Evolutionary conservation across 1,140 invertebrate species (phyloP), one percentile per base, ranked within the genome.

Genomic region (Eubasilissa regina): DNA sequence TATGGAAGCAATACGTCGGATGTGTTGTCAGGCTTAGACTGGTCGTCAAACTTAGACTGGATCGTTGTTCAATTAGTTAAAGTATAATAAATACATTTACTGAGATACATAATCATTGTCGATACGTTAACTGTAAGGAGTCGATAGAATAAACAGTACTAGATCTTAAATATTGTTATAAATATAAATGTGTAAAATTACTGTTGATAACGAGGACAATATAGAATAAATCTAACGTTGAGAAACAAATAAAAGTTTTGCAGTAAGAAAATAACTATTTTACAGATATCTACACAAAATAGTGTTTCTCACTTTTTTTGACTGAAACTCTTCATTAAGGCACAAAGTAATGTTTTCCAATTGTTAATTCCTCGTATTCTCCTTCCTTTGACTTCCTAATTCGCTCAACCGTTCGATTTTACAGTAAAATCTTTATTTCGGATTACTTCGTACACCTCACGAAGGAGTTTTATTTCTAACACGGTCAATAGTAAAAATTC

Each of bases 61-160:
- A 79, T 79, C 70, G 78, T 77, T 68, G 68, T 82, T 82, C 81
- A 82, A 82, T 82, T 82, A 82, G 81, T 82, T 79, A 82, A 79
- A 55, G 44, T 64, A 35, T 73, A 81, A 81, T 68, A 64, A 73
- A 77, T 79, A 74, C 70, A 75, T 35, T 35, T 35, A 77, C 15
- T 19, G 51, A 70, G 66, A 82, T 77, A 82, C 81, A 82, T 82
- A 82, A 82, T 82, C 81, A 82, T 82, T 79, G 81, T 82, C 79
- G 78, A 79, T 74, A 79, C 76, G 74, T 77, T 77, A 79, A 74
- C 62, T 66, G 66, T 79, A 79, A 77, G 75, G 60, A 25, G 60
- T 48, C 64, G 58, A 25, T 78, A 78, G 17, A 17, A 47, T 35
- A 17, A 70, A n/a, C 45, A n/a, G 66, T 47, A 10, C 43, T 70